Conservation (phyloP, 1,140 invertebrate species). For the Gryon sp. region DNA sequence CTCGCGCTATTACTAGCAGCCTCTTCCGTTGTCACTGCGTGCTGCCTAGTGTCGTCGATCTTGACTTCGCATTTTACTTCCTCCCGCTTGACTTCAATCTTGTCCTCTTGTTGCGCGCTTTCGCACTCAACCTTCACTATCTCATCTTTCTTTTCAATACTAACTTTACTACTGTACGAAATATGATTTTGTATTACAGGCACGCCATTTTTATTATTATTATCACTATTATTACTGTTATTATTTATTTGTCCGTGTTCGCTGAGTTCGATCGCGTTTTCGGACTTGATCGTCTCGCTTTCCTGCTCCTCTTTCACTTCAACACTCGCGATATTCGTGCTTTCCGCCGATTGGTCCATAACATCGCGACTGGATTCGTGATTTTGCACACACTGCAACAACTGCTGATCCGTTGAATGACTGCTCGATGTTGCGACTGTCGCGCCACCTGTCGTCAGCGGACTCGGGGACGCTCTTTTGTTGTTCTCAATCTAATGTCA, state of each 20-base stretch:
- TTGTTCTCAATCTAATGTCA: too few relatives aligned
- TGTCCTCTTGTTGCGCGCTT: conserved; percentile 57
- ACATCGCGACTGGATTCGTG: neutral
- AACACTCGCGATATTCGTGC: conserved; percentile 56
- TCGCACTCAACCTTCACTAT: conserved; percentile 26
- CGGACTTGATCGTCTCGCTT: conserved; percentile 54
- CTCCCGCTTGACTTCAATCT: conserved; percentile 63
- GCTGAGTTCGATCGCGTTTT: conserved; percentile 65
- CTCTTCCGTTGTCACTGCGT: neutral
- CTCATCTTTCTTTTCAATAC: conserved; percentile 65
- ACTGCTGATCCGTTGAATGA: conserved; percentile 28
- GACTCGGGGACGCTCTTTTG: conserved; percentile 62
- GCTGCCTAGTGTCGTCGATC: conserved; percentile 75
- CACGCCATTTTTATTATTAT: conserved; percentile 76
- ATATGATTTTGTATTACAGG: conserved; percentile 77
- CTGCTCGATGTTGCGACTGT: too few relatives aligned
- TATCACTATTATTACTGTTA: conserved; percentile 68
- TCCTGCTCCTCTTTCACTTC: conserved; percentile 49
- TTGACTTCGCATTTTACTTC: conserved; percentile 27
- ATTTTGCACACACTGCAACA: conserved; percentile 68
- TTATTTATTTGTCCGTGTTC: conserved; percentile 59
- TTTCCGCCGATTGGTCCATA: neutral
- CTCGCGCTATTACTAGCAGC: neutral
- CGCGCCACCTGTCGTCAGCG: conserved; percentile 60
- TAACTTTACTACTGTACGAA: conserved; percentile 70